Percentiles rank a stretch among this genome's conserved stretches.
phyloP scores from a whole-genome alignment of 2,113 vertebrate species.

The Dromiciops gliroides region DNA sequence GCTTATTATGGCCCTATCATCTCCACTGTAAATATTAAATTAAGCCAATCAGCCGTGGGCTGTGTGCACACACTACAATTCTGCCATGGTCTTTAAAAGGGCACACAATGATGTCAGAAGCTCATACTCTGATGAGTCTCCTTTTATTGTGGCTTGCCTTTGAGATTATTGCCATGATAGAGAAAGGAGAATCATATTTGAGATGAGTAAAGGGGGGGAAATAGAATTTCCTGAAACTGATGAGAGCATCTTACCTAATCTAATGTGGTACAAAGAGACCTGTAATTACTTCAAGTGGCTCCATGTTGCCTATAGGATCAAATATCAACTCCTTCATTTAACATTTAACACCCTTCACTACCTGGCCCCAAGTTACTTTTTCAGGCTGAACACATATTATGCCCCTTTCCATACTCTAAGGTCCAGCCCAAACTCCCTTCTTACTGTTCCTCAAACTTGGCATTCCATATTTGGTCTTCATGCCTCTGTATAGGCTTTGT shows the following conservation, averaged over 20 bases:
- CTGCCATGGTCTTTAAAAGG: neutral
- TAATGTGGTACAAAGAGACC: slow-evolving; percentile 53
- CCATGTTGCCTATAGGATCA: neutral
- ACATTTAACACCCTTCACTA: neutral
- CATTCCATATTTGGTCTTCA: neutral
- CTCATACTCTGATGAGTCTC: neutral
- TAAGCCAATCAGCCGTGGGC: slow-evolving; percentile 19
- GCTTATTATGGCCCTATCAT: slow-evolving; percentile 41
- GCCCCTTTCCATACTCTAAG: neutral
- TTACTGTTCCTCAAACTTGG: neutral
- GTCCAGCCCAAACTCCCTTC: neutral
- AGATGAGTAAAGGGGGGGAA: neutral
- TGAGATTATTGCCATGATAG: neutral
- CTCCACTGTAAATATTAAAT: slow-evolving; percentile 39
- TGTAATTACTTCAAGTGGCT: slow-evolving; percentile 59
- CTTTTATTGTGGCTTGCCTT: neutral
- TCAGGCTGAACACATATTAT: neutral
- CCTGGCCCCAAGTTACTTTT: neutral
- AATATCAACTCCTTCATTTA: neutral
- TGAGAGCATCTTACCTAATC: slow-evolving; percentile 33
- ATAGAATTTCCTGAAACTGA: slow-evolving; percentile 24
- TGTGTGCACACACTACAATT: neutral
- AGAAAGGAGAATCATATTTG: neutral
- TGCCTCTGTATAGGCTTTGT: neutral
- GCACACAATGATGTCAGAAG: neutral